phyloP scores from a whole-genome alignment of 1,140 invertebrate species.

The Calliphora vicina region DNA sequence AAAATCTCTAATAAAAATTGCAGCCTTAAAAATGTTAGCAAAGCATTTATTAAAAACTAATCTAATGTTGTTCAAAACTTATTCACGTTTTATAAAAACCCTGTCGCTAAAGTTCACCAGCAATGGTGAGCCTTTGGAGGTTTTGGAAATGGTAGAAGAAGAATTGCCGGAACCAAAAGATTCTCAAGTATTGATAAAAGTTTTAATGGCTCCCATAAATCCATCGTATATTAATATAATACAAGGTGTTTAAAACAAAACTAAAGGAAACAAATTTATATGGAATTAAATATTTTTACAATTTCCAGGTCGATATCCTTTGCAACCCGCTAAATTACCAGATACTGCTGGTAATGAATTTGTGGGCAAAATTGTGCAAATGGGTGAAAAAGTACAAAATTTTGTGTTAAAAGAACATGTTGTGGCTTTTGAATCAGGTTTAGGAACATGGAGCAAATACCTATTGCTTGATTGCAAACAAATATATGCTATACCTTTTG shows the following conservation, averaged over 20 bases:
- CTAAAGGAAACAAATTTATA: no score
- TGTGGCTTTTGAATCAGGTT: conserved; percentile 73
- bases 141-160: conserved; percentile 69
- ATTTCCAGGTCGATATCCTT: conserved; percentile 42
- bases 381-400: conserved; percentile 71
- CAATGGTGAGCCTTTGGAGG: conserved; percentile 78
- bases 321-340: conserved; percentile 79
- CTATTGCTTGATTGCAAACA: conserved; percentile 69
- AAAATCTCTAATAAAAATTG: no score
- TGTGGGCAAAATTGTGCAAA: conserved; percentile 81
- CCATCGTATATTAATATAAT: conserved; percentile 97
- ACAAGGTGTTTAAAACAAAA: conserved; percentile 74
- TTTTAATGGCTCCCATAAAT: conserved; percentile 91
- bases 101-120: conserved; percentile 70
- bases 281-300: not conserved
- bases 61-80: no score
- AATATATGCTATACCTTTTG: conserved; percentile 73
- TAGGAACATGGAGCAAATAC: conserved; percentile 87
- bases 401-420: conserved; percentile 82
- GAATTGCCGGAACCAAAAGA: conserved; percentile 64
- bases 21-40: no score
- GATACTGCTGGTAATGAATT: conserved; percentile 90
- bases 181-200: conserved; percentile 77
- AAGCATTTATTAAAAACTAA: no score
- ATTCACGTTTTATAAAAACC: not conserved